These are phyloP conservation scores for Crocuta crocuta DNA, from an alignment of 2,113 vertebrate genomes.

Conservation along the genomic window DNA sequence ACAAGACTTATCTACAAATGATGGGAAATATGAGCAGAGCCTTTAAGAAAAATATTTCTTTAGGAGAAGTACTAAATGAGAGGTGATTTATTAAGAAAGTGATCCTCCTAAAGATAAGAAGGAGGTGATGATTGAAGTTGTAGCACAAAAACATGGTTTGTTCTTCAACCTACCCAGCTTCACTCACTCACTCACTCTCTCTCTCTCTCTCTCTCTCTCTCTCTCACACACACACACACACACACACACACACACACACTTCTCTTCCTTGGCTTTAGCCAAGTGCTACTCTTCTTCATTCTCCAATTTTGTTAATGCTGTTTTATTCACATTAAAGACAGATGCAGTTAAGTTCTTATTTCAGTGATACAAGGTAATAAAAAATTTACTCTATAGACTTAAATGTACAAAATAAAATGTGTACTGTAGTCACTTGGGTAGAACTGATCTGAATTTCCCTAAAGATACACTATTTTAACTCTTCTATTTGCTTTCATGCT, in stretches of 20 bases:
- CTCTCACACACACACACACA: background rate
- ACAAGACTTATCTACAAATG: background rate
- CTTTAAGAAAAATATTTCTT: background rate
- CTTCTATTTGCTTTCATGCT: background rate
- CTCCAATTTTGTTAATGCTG: background rate
- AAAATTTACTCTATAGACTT: background rate
- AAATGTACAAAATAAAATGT: background rate
- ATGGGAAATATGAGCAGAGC: background rate
- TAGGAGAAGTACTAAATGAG: background rate
- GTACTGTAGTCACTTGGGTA: background rate
- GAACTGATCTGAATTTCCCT: background rate
- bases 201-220: no score
- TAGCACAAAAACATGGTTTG: background rate
- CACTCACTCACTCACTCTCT: no score
- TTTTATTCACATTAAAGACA: constrained; percentile 39
- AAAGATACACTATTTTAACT: background rate
- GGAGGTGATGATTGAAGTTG: background rate
- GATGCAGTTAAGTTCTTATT: background rate
- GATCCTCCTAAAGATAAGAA: background rate
- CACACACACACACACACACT: background rate
- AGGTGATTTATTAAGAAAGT: background rate
- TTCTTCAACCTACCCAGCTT: background rate
- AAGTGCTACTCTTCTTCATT: background rate
- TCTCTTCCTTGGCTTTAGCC: background rate
- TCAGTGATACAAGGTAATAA: background rate